Evolutionary conservation across 1,140 invertebrate species (phyloP), one percentile per base, ranked within the genome.

Genomic region (Drosophila ananassae): DNA sequence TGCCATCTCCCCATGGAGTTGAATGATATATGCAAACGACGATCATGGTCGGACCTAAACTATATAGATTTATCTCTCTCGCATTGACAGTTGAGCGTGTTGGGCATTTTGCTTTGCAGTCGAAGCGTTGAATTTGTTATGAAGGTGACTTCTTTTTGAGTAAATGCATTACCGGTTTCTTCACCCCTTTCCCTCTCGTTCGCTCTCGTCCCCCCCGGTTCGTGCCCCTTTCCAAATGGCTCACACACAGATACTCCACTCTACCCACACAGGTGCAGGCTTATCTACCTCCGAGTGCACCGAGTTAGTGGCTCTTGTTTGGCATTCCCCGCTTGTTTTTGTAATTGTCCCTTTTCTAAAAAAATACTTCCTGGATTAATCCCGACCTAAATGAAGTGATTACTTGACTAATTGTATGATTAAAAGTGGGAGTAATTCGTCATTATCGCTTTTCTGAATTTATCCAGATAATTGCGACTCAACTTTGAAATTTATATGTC

Each of bases 121-220:
- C 48, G 47, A 44, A 48, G 64, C 63, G 74, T 72, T 71, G 58
- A 87, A 63, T 82, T 78, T 73, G 54, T 66, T 77, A 77, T 82
- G 83, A 87, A 87, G 83, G 83, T 89, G 83, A 89, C 83, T 87
- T 87, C 83, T 89, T 89, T 81, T 77, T 71, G 67, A 83, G 58
- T 25, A 77, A 77, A 89, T 87, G 83, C 83, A 89, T 83, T 89
- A 89, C 83, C 83, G 83, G 83, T 89, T 89, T 87, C 60, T 51
- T 13, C 51, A 41, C 50, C 61, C 53, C 72, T 75, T 72, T 66
- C 57, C 44, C 72, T 54, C 51, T 50, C 69, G 12, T 50, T 67
- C 32, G 39, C 7, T 17, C 17, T 17, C 17, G 17, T 17, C 17
- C 17, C 39, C n/a, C 59, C 37, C 30, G 34, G 24, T 17, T 17